Conservation (phyloP, 2,797 vertebrate genomes). For the Neosilurus mollespiculum region DNA sequence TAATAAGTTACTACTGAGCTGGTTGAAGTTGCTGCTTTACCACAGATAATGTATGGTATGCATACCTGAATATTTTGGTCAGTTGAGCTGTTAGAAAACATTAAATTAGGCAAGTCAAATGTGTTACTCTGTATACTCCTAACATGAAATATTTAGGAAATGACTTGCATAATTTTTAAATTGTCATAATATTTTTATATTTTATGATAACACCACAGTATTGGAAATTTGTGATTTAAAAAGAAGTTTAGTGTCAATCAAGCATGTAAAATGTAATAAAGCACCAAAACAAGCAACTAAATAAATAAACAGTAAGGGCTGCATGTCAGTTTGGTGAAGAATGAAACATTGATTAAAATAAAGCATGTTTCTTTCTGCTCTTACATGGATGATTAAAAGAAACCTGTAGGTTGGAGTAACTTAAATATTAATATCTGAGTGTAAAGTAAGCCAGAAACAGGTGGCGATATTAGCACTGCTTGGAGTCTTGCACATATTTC, state of each 20-base stretch:
- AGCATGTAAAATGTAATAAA: background rate
- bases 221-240: constrained; percentile 4
- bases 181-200: background rate
- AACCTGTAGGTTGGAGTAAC: background rate
- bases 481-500: constrained; percentile 30
- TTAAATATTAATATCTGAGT: background rate
- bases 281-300: background rate
- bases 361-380: background rate
- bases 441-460: constrained; percentile 22
- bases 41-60: background rate
- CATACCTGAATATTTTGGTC: background rate
- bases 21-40: background rate
- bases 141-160: background rate
- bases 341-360: background rate
- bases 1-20: background rate
- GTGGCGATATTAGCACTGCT: constrained; percentile 26
- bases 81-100: background rate
- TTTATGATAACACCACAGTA: background rate
- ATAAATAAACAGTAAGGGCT: background rate
- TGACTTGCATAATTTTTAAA: background rate
- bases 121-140: background rate
- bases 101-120: background rate
- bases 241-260: background rate
- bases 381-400: background rate
- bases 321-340: background rate